These are phyloP conservation scores for Tapirus indicus DNA, from an alignment of 2,797 vertebrate species.

Conservation along the genomic window DNA sequence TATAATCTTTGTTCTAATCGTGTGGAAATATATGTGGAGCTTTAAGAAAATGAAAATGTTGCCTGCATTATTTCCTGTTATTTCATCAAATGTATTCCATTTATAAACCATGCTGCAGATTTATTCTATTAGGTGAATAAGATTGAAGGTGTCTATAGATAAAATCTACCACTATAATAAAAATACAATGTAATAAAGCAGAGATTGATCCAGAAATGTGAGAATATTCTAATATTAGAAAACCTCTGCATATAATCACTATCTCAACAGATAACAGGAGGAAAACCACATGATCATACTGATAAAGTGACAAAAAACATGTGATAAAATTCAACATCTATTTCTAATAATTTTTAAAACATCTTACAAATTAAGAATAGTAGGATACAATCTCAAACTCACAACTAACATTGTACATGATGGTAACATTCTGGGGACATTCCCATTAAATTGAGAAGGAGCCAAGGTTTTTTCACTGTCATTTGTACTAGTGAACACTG, in stretches of 20 bases:
- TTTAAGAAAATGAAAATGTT: neutral
- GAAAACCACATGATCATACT: neutral
- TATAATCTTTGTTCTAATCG: neutral
- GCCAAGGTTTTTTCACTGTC: neutral
- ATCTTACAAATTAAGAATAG: slow-evolving; percentile 26
- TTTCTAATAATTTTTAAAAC: slow-evolving; percentile 30
- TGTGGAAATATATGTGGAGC: neutral
- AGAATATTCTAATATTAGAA: slow-evolving; percentile 55
- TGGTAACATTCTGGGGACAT: neutral
- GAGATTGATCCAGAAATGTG: slow-evolving; percentile 13
- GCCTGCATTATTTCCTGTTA: neutral
- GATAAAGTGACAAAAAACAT: neutral
- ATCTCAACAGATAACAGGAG: neutral
- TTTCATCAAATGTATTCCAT: neutral
- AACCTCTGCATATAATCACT: neutral
- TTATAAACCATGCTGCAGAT: neutral
- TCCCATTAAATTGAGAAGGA: neutral
- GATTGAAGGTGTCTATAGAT: neutral
- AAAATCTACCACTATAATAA: slow-evolving; percentile 48
- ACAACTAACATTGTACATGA: neutral
- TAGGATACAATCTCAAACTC: neutral
- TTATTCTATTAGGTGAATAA: slow-evolving; percentile 1
- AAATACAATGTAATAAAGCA: neutral
- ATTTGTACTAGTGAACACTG: neutral
- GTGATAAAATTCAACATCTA: slow-evolving; percentile 23